A percentile compares a stretch with the other conserved stretches of the same genome.
phyloP scores from a whole-genome alignment of 2,113 vertebrate genomes.

The Calyptommatus sinebrachiatus region DNA sequence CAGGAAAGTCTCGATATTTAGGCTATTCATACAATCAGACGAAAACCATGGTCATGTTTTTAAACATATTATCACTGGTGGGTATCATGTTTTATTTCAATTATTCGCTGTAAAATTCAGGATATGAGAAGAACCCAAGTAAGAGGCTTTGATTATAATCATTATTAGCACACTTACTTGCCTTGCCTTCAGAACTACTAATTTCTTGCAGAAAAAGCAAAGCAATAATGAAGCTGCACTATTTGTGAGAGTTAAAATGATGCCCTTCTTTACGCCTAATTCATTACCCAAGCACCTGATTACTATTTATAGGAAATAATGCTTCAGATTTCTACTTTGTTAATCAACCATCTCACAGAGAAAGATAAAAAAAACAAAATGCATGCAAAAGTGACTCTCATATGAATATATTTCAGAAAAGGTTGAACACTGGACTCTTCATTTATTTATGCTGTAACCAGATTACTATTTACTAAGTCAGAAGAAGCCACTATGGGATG shows the following conservation, averaged over 20 bases:
- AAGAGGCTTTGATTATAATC: constrained; percentile 28
- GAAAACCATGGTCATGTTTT: constrained; percentile 48
- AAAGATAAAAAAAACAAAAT: neutral
- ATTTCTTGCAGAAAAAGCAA: constrained; percentile 45
- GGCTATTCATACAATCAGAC: constrained; percentile 40
- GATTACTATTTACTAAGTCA: neutral
- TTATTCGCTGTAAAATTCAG: constrained; percentile 57
- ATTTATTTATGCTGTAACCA: constrained; percentile 3
- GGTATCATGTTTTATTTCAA: constrained; percentile 41
- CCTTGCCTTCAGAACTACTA: constrained; percentile 55
- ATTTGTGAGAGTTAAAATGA: neutral
- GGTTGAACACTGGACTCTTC: neutral
- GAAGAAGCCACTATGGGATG: constrained; percentile 6
- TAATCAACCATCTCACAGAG: constrained; percentile 5
- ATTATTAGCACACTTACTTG: constrained; percentile 33
- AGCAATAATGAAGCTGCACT: constrained; percentile 53
- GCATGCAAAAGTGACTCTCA: constrained; percentile 22
- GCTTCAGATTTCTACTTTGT: constrained; percentile 27
- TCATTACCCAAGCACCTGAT: constrained; percentile 2
- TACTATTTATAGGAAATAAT: rapidly evolving
- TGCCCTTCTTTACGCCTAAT: neutral
- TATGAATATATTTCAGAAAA: constrained; percentile 6
- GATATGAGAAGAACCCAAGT: constrained; percentile 53
- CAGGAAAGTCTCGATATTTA: constrained; percentile 30
- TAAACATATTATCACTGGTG: constrained; percentile 44